phyloP scores from a whole-genome alignment of 2,113 vertebrate species.

The Xenopus borealis region DNA sequence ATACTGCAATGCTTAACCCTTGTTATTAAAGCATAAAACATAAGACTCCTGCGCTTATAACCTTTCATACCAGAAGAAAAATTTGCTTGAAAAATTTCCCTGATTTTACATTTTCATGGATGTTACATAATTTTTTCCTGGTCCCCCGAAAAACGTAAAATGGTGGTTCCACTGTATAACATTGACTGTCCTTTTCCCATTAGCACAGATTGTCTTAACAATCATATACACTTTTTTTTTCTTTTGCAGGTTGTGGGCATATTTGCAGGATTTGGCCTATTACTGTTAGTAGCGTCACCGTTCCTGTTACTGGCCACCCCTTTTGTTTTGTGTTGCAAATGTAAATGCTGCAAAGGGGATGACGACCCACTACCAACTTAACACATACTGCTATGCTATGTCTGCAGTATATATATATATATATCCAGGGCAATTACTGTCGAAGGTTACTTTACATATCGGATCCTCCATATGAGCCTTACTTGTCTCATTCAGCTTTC shows the following conservation, averaged over 20 bases:
- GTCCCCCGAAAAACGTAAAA: no score
- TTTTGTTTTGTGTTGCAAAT: conserved; percentile 96
- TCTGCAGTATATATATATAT: background rate
- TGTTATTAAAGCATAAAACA: no score
- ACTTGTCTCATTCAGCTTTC: conserved; percentile 58
- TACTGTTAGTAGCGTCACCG: conserved; percentile 92
- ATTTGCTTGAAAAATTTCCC: no score
- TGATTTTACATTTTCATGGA: no score
- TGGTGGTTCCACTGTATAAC: no score
- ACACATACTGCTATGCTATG: conserved; percentile 18
- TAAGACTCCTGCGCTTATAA: no score
- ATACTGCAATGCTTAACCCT: no score
- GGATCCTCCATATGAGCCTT: conserved; percentile 58
- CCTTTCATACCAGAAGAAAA: no score
- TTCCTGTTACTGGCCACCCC: conserved; percentile 94
- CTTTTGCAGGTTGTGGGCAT: conserved; percentile 88
- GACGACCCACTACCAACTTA: conserved; percentile 94
- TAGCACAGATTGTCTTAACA: no score
- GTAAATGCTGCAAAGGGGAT: conserved; percentile 96
- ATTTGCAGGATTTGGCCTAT: conserved; percentile 93
- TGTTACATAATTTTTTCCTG: no score
- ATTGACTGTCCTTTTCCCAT: no score
- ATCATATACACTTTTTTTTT: no score
- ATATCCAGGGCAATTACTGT: background rate
- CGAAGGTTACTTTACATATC: background rate